Percentiles rank a stretch among this genome's conserved stretches.
These are phyloP conservation scores for Menidia menidia DNA, from an alignment of 2,797 vertebrate species.

Conservation along the genomic window DNA sequence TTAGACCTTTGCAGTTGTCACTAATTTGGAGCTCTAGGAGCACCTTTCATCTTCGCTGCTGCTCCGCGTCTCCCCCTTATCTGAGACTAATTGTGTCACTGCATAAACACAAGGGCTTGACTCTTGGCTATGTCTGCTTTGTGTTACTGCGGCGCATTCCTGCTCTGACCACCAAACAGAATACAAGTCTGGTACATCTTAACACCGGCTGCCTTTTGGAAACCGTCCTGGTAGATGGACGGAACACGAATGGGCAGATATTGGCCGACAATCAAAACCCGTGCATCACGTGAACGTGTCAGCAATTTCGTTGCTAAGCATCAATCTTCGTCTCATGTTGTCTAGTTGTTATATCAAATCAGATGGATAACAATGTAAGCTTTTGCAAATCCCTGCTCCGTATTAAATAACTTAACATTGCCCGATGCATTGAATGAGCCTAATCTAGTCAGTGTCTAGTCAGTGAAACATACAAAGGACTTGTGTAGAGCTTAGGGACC, in stretches of 20 bases:
- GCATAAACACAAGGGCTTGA: constrained; percentile 37
- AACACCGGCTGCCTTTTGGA: neutral
- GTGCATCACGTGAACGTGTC: neutral
- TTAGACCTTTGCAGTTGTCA: constrained; percentile 54
- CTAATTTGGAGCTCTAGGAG: constrained; percentile 51
- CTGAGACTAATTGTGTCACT: constrained; percentile 59
- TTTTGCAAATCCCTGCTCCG: constrained; percentile 4
- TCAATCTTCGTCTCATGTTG: neutral
- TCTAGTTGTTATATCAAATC: neutral
- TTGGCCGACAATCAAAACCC: neutral
- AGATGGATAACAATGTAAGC: neutral
- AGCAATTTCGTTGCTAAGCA: constrained; percentile 3
- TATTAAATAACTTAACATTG: neutral
- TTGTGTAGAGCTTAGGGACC: neutral
- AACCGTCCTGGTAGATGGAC: constrained; percentile 15
- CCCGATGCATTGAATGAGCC: neutral
- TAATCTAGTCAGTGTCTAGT: neutral
- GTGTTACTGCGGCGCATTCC: constrained; percentile 52
- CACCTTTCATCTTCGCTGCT: constrained; percentile 40
- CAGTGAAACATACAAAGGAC: neutral
- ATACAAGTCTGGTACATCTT: neutral
- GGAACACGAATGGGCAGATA: neutral
- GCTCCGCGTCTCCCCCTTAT: constrained; percentile 42
- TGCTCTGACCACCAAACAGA: neutral
- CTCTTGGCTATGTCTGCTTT: constrained; percentile 55